These are phyloP conservation scores for Leptinotarsa lineolata DNA, from an alignment of 1,140 invertebrate species.

Conservation along the genomic window DNA sequence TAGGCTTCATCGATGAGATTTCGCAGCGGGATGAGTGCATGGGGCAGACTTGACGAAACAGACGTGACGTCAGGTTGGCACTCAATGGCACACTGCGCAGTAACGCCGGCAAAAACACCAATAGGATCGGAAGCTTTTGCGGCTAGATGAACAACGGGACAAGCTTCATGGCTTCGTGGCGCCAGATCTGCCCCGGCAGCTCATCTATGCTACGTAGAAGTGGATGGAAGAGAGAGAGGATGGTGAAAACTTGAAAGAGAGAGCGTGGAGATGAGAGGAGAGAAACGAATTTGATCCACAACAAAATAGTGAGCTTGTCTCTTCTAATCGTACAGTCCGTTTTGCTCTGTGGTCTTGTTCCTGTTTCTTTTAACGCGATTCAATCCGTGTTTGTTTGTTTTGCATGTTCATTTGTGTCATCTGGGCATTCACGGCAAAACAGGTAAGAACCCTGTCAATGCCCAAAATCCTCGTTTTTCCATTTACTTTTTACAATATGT, in stretches of 20 bases:
- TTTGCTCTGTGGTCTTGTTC: slow-evolving; percentile 52
- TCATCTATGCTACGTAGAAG: slow-evolving; percentile 46
- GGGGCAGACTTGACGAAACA: slow-evolving; percentile 35
- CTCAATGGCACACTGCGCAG: slow-evolving; percentile 41
- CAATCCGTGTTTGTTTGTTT: slow-evolving; percentile 38
- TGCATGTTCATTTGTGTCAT: slow-evolving; percentile 47
- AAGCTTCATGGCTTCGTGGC: slow-evolving; percentile 46
- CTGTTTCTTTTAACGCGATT: slow-evolving; percentile 46
- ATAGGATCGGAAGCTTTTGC: slow-evolving; percentile 46
- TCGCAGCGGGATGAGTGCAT: slow-evolving; percentile 33
- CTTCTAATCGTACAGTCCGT: slow-evolving; percentile 55
- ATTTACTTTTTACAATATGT: slow-evolving; percentile 1
- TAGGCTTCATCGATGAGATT: slow-evolving; percentile 39
- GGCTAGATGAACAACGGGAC: slow-evolving; percentile 35
- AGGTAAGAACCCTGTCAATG: slow-evolving; percentile 53
- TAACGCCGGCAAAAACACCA: slow-evolving; percentile 40
- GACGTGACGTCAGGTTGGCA: slow-evolving; percentile 40
- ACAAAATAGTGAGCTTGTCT: slow-evolving; percentile 58
- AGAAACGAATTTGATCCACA: slow-evolving; percentile 57
- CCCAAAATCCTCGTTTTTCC: slow-evolving; percentile 27
- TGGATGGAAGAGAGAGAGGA: slow-evolving; percentile 55
- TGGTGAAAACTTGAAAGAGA: slow-evolving; percentile 58
- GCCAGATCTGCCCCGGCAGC: slow-evolving; percentile 37
- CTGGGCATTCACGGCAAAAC: slow-evolving; percentile 43
- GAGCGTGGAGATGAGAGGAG: slow-evolving; percentile 54